Percentiles rank a stretch among this genome's conserved stretches.
phyloP scores from a whole-genome alignment of 2,888 invertebrate species.

The Axea sp. region DNA sequence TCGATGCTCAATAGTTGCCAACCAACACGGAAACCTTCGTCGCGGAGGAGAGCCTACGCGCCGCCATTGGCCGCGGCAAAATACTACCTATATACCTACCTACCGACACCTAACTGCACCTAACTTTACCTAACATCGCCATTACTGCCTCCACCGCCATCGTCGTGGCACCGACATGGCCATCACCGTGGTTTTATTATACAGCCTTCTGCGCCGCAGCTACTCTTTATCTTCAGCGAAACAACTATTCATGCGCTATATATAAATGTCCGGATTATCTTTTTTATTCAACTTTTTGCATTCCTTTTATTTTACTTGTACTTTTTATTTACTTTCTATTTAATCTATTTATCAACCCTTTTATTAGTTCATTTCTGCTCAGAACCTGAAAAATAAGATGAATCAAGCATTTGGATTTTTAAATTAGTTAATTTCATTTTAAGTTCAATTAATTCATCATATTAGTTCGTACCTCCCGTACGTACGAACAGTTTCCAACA shows the following conservation, averaged over 20 bases:
- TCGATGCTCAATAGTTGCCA: constrained; percentile 70
- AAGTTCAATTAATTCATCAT: no score
- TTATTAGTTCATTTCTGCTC: no score
- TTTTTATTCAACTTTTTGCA: constrained; percentile 12
- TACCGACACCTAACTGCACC: constrained; percentile 63
- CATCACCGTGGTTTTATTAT: constrained; percentile 58
- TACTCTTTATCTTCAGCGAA: constrained; percentile 51
- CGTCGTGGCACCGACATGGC: constrained; percentile 46
- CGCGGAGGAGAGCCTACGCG: constrained; percentile 45
- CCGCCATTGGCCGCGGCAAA: constrained; percentile 57
- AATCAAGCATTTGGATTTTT: no score
- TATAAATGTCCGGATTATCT: constrained; percentile 51
- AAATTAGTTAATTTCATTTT: no score
- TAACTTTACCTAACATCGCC: constrained; percentile 59
- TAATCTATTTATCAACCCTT: no score
- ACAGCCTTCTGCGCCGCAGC: constrained; percentile 50
- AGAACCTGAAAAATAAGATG: no score
- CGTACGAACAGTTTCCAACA: no score
- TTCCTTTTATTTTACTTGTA: neutral
- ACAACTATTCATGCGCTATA: constrained; percentile 54
- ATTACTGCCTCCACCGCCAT: constrained; percentile 48
- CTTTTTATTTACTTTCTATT: neutral
- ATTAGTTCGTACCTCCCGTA: no score
- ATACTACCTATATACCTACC: constrained; percentile 66
- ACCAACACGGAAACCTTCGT: constrained; percentile 74